Conservation (phyloP, 2,888 invertebrate species). For the Caradrina clavipalpis region DNA sequence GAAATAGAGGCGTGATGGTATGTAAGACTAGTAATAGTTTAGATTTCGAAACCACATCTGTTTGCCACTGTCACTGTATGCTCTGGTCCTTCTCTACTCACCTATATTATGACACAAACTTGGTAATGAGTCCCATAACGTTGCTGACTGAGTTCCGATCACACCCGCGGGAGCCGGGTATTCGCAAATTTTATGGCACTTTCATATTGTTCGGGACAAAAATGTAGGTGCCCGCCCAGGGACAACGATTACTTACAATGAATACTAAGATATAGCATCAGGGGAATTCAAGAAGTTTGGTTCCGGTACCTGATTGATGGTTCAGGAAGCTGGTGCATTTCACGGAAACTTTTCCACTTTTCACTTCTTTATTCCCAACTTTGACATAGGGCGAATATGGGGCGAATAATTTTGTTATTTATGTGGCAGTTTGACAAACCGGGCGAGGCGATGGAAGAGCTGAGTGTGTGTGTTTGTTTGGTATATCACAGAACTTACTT, state of each 20-base stretch:
- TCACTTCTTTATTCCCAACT: neutral
- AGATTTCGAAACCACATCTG: too few relatives aligned
- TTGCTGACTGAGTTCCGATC: constrained; percentile 44
- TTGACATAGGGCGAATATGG: neutral
- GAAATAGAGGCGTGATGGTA: too few relatives aligned
- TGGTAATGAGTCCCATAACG: constrained; percentile 61
- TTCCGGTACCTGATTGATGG: constrained; percentile 6
- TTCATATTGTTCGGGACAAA: constrained; percentile 52
- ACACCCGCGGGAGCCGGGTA: constrained; percentile 48
- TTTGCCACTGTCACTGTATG: too few relatives aligned
- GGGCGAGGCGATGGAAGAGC: neutral
- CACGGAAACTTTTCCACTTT: neutral
- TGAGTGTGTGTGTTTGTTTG: too few relatives aligned
- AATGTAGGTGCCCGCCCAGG: constrained; percentile 26
- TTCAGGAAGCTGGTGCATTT: neutral
- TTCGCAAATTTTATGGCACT: constrained; percentile 59
- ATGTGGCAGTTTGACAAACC: neutral
- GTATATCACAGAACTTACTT: too few relatives aligned
- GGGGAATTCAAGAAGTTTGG: constrained; percentile 6
- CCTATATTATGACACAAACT: constrained; percentile 28
- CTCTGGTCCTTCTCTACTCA: constrained; percentile 24
- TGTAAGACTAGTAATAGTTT: too few relatives aligned
- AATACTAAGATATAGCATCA: constrained; percentile 28
- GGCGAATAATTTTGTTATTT: neutral
- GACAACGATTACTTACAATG: constrained; percentile 35